A percentile compares a stretch with the other conserved stretches of the same genome.
Evolutionary conservation across 2,797 vertebrate genomes (phyloP).

Genomic region (Botia kubotai): DNA sequence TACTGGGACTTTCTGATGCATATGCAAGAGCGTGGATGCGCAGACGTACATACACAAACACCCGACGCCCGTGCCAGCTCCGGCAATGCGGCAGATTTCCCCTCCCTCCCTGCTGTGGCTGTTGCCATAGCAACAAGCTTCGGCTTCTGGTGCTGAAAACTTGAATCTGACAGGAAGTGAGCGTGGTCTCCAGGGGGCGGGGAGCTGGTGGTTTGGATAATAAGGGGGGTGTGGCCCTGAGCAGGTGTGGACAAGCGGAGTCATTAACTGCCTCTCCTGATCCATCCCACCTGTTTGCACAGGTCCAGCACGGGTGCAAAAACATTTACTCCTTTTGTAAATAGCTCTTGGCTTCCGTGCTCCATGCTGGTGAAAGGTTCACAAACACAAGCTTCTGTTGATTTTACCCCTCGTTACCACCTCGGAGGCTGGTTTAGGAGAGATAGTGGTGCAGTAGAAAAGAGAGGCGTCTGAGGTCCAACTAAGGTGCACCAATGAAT

Average conservation of each 20-base stretch:
- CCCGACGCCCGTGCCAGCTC: slow-evolving; percentile 69
- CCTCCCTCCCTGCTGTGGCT: slow-evolving; percentile 69
- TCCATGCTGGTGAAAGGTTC: slow-evolving; percentile 67
- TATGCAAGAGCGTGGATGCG: slow-evolving; percentile 34
- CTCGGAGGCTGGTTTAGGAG: too few relatives aligned
- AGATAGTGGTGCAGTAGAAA: background rate
- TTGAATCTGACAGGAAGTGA: slow-evolving; percentile 79
- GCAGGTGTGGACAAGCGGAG: slow-evolving; percentile 56
- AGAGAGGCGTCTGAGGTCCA: too few relatives aligned
- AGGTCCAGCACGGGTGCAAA: slow-evolving; percentile 59
- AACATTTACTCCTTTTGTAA: slow-evolving; percentile 66
- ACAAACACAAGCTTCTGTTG: slow-evolving; percentile 61
- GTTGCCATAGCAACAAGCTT: slow-evolving; percentile 84
- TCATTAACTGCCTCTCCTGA: slow-evolving; percentile 44
- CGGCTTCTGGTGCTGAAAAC: slow-evolving; percentile 78
- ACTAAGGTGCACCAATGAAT: too few relatives aligned
- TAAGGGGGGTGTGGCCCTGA: slow-evolving; percentile 52
- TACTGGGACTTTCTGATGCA: slow-evolving; percentile 43
- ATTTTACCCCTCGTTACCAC: slow-evolving; percentile 52
- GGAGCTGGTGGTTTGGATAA: slow-evolving; percentile 39
- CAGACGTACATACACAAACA: slow-evolving; percentile 7
- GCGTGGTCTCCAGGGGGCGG: slow-evolving; percentile 70
- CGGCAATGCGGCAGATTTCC: slow-evolving; percentile 78
- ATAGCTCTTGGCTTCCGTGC: slow-evolving; percentile 57
- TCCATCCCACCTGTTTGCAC: slow-evolving; percentile 52